A percentile compares a stretch with the other conserved stretches of the same genome.
Evolutionary conservation across 2,888 invertebrate species (phyloP).

Genomic region (Blomia tropicalis): DNA sequence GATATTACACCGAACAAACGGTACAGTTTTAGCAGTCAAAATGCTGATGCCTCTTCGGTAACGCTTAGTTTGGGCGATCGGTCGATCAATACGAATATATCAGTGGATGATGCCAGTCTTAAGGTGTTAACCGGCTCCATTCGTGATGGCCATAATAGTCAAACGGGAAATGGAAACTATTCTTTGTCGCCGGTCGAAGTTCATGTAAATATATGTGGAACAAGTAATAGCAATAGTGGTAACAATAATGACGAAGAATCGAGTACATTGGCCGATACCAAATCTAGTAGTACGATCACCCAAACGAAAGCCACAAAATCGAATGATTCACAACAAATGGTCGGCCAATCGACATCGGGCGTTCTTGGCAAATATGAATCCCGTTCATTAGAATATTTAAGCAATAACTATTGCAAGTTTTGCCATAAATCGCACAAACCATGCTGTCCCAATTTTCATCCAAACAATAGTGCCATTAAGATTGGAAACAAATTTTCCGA

Average conservation of each 20-base stretch:
- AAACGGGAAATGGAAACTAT: neutral
- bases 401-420: slow-evolving; percentile 22
- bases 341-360: neutral
- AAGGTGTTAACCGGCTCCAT: slow-evolving; percentile 61
- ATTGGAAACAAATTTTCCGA: neutral
- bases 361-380: slow-evolving; percentile 21
- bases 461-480: neutral
- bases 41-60: slow-evolving; percentile 45
- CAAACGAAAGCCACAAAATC: neutral
- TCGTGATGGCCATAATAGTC: slow-evolving; percentile 33
- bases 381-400: slow-evolving; percentile 22
- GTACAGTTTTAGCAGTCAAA: slow-evolving; percentile 47
- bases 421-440: slow-evolving; percentile 24
- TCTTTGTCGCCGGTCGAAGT: slow-evolving; percentile 1
- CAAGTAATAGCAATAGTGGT: neutral
- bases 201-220: neutral
- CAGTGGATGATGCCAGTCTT: slow-evolving; percentile 44
- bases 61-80: slow-evolving; percentile 51
- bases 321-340: neutral
- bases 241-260: neutral
- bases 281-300: neutral
- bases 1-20: slow-evolving; percentile 45
- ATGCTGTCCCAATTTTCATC: slow-evolving; percentile 22
- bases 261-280: neutral
- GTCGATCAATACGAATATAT: slow-evolving; percentile 43